These are phyloP conservation scores for Enteromius treurensis DNA, from an alignment of 2,797 vertebrate species.

Conservation along the genomic window DNA sequence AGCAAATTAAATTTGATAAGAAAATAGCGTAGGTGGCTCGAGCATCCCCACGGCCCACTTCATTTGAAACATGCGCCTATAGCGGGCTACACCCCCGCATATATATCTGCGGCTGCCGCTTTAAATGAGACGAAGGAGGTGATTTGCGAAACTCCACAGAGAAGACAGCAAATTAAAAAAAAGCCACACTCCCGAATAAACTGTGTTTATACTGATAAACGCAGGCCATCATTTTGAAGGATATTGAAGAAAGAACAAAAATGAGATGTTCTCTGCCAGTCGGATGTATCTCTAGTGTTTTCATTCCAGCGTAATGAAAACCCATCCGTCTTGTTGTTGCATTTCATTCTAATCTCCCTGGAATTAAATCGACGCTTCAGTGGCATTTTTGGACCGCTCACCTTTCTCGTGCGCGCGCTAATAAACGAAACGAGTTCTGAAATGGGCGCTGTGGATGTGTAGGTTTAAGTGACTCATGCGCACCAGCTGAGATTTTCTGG, in stretches of 20 bases:
- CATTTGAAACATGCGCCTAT: constrained; percentile 50
- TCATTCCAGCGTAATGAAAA: constrained; percentile 43
- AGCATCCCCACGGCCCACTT: constrained; percentile 42
- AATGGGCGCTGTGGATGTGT: constrained; percentile 33
- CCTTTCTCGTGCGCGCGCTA: not conserved
- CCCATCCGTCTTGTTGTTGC: constrained; percentile 14
- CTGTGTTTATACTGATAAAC: constrained; percentile 60
- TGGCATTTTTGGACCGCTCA: constrained; percentile 18
- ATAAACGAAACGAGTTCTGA: constrained; percentile 21
- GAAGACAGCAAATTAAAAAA: constrained; percentile 59
- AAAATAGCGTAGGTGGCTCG: constrained; percentile 35
- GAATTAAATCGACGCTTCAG: constrained; percentile 14
- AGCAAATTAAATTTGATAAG: constrained; percentile 54
- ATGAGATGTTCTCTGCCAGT: constrained; percentile 14
- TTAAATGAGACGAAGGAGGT: constrained; percentile 71
- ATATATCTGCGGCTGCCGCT: constrained; percentile 60
- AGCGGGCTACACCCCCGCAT: constrained; percentile 44
- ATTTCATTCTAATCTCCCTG: constrained; percentile 33
- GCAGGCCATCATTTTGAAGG: constrained; percentile 37
- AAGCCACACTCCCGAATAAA: constrained; percentile 65
- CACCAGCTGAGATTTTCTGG: constrained; percentile 42
- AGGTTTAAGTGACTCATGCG: constrained; percentile 47
- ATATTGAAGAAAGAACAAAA: constrained; percentile 49
- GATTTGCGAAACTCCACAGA: constrained; percentile 71
- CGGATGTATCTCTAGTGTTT: constrained; percentile 17